phyloP scores from a whole-genome alignment of 2,113 vertebrate genomes.

The Odocoileus hemionus region DNA sequence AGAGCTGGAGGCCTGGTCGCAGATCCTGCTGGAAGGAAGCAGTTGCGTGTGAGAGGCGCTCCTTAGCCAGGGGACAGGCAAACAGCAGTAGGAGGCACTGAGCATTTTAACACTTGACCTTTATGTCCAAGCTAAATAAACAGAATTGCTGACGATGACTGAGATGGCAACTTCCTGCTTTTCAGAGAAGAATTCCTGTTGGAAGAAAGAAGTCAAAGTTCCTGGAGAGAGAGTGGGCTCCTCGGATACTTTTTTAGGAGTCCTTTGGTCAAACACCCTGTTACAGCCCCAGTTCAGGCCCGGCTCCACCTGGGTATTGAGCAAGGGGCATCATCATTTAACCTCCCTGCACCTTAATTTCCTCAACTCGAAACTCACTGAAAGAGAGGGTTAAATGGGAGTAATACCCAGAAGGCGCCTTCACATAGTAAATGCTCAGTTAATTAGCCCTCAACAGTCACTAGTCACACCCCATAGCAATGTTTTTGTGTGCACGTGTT shows the following conservation, averaged over 20 bases:
- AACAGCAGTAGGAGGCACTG: neutral
- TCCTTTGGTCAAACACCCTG: neutral
- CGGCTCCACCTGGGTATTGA: too few species aligned
- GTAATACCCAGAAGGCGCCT: neutral
- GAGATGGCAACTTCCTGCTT: neutral
- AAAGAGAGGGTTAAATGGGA: neutral
- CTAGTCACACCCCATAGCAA: neutral
- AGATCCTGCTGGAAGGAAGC: neutral
- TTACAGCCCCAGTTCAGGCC: neutral
- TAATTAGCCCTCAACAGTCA: neutral
- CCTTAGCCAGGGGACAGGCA: neutral
- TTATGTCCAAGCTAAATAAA: conserved; percentile 30
- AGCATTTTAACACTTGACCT: neutral
- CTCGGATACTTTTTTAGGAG: neutral
- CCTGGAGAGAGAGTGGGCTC: neutral
- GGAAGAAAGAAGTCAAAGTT: neutral
- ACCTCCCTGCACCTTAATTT: neutral
- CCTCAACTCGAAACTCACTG: neutral
- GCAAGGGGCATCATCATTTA: neutral
- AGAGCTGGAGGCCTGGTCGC: neutral
- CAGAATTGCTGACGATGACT: neutral
- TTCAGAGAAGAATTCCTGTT: neutral
- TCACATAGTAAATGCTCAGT: neutral
- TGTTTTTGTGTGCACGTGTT: neutral
- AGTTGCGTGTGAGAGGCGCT: neutral